Base-by-base conservation (phyloP, 1,140 invertebrate species). In the Saccostrea cuccullata region DNA sequence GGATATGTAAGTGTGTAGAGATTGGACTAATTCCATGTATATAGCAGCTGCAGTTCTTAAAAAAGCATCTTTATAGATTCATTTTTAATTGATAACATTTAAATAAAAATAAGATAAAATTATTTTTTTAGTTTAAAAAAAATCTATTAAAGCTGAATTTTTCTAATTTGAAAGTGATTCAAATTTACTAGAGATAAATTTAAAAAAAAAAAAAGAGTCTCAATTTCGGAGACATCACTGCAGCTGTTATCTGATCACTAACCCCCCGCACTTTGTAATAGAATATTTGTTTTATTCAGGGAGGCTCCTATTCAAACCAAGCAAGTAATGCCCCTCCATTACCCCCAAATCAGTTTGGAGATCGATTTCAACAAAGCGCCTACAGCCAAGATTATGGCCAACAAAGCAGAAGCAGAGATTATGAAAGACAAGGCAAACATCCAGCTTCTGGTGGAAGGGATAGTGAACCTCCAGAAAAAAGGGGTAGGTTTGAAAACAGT, bases 391-490 rank as follows among this genome's bases (percentile, higher is more conserved):
- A 64, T 60, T 85, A 60, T 86, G 84, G 87, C 67, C 70, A 85
- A 36, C 87, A 86, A 17, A 83, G 67, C 55, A 55, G 82, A 60
- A 47, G 26, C 55, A 60, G 82, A 12, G 85, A 89, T 26, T 67
- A 56, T 30, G 82, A 85, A 30, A 64, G 84, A 20, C 60, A 86
- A 73, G 88, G 85, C 70, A 89, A 85, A 55, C 85, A 89, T 47
- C 17, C 85, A 56, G 90, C 91, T 85, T 89, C 91, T 30, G 47
- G 88, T 82, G 90, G 90, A 55, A 55, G 89, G 13, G 88, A 85
- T 23, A 36, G 58, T 85, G 91, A 92, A 85, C 91, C 91, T 30
- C 36, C 88, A 82, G 89, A 91, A 23, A 92, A 92, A 85, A 55
- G 90, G 13, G 88, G 23, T 26, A 77, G 91, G 11, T 91, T 88